Percentiles rank a stretch among this genome's conserved stretches.
Evolutionary conservation across 2,113 vertebrate genomes (phyloP).

Genomic region (Telmatochromis brichardi): DNA sequence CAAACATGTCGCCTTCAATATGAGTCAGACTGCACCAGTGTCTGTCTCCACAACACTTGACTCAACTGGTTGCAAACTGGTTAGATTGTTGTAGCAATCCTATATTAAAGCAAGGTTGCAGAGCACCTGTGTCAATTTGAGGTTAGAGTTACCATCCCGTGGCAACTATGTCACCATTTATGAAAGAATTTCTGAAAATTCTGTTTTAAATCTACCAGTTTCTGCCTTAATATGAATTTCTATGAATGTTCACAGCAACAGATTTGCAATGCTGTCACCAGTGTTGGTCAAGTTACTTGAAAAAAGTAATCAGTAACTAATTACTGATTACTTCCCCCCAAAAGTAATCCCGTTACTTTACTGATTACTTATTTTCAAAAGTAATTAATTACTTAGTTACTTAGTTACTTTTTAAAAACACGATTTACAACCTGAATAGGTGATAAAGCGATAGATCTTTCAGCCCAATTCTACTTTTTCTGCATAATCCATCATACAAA

Average conservation of each 20-base stretch:
- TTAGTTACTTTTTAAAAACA: background rate
- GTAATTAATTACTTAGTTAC: background rate
- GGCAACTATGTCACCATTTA: background rate
- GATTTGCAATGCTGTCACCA: background rate
- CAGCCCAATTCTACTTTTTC: too few relatives aligned
- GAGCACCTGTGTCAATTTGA: background rate
- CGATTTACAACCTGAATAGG: accelerated
- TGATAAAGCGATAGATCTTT: accelerated
- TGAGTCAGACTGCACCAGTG: background rate
- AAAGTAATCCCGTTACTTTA: accelerated
- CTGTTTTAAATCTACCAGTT: background rate
- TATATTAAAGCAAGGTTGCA: background rate
- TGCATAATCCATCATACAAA: background rate
- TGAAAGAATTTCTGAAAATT: background rate
- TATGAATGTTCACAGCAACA: background rate
- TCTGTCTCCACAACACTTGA: background rate
- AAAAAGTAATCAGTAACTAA: background rate
- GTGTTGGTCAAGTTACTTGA: background rate
- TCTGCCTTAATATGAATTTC: background rate
- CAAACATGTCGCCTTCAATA: background rate
- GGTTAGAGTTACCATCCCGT: background rate
- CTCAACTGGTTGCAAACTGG: background rate
- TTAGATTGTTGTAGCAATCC: background rate
- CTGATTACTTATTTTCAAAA: background rate
- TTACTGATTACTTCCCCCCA: accelerated